Evolutionary conservation across 2,888 invertebrate genomes (phyloP), one percentile per base, ranked within the genome.

Genomic region (Noctuana brunneofusca): DNA sequence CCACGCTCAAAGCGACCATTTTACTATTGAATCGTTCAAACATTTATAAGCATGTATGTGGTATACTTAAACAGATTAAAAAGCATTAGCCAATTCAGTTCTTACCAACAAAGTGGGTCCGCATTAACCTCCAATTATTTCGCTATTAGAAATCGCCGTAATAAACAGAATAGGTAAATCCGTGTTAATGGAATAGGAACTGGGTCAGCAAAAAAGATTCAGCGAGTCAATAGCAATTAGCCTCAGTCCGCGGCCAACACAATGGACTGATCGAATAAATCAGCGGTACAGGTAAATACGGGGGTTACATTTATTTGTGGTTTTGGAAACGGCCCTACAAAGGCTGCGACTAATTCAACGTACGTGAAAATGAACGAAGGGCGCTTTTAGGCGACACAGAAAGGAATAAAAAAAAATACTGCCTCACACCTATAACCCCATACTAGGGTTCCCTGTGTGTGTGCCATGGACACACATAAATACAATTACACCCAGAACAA

Each of bases 221-320:
- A 14, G 43, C 52, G 64, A 66, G 66, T 71, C 67, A 70, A 71
- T 70, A 71, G 52, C 50, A 27, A 50, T 50, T 50, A 50, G 30
- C 50, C 49, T 18, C 65, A 66, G 68, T 66, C 55, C 57, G 43
- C 57, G 58, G 41, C 56, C 64, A 68, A 20, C 43, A 46, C 66
- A 68, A 46, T 65, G 59, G 48, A 57, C 58, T 64, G 63, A 59
- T 53, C 43, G 53, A 64, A 65, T 53, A 41, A 64, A 60, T 60
- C 60, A 54, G 35, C 16, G 9, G 52, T n/a, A 38, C 14, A 49
- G 56, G 50, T 62, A 56, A 57, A 16, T 18, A 20, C 35, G 30
- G 46, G 65, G 58, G 59, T 60, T 60, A 60, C 49, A 52, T 64
- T 64, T 59, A 59, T 63, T 63, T 63, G 64, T 38, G 56, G 53